Evolutionary conservation across 2,797 vertebrate genomes (phyloP), one percentile per base, ranked within the genome.

Genomic region (Gambusia yucatana): DNA sequence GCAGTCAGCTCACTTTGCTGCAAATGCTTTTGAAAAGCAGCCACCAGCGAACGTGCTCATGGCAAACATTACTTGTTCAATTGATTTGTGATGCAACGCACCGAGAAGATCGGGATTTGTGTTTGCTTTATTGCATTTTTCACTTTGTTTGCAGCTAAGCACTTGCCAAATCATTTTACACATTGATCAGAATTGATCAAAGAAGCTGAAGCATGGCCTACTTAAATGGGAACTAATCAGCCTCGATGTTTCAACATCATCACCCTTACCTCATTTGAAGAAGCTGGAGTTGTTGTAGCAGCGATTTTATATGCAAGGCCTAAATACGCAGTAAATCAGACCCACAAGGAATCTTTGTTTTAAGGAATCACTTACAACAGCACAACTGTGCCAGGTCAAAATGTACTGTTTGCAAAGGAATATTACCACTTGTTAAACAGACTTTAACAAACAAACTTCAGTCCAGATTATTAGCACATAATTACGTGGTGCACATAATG

Each of bases 401-500:
- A 57, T 73, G 65, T 16, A 70, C 61, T 61, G 43, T 83, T 86
- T 83, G 43, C 75, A 84, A 63, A 78, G 88, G 82, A 86, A 85
- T 74, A 82, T 86, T 81, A 78, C 43, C 88, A 79, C 80, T 92
- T 90, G 86, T 78, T 91, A 88, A 88, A 81, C 87, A 88, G 82
- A 83, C 86, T 90, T 61, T 83, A 80, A 65, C 83, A 87, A 77
- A 82, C 87, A 91, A 91, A 92, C 90, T 87, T 87, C 50, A 44
- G 86, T 79, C 50, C 75, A 84, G 84, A 81, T 82, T 84, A 93
- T 95, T 93, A 93, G 93, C 93, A 94, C 92, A 88, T 94, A 92
- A 93, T 95, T 91, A 93, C 73, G 47, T 84, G 82, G 89, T 92
- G 92, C 87, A 84, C 92, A 94, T 92, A 92, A 91, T 87, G 81